Conservation (phyloP, 2,888 invertebrate species). For the Idaea dimidiata region DNA sequence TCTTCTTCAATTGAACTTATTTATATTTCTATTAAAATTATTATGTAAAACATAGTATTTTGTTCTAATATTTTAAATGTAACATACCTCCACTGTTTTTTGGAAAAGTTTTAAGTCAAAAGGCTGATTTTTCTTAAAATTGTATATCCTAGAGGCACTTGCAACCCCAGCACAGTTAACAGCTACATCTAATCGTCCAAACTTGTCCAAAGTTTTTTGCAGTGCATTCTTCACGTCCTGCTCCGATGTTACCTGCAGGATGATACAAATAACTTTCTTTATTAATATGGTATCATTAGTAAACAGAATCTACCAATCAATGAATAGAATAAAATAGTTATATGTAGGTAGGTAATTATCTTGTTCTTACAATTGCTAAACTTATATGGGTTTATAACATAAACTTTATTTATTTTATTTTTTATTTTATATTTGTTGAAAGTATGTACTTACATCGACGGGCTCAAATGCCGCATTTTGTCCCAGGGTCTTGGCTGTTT, state of each 20-base stretch:
- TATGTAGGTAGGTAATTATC: too few species aligned
- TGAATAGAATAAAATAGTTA: too few species aligned
- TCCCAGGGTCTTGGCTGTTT: constrained; percentile 88
- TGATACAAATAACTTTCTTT: neutral
- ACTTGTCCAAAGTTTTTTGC: constrained; percentile 87
- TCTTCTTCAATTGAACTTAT: too few species aligned
- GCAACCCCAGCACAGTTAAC: constrained; percentile 98
- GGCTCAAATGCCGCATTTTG: constrained; percentile 90
- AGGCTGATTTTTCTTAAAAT: constrained; percentile 91
- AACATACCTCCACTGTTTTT: constrained; percentile 84
- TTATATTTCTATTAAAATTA: too few species aligned
- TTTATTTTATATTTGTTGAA: neutral
- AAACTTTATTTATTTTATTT: too few species aligned
- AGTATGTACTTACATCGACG: constrained; percentile 85
- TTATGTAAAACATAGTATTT: too few species aligned
- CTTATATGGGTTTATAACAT: too few species aligned
- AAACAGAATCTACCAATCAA: neutral
- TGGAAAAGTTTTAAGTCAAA: constrained; percentile 90
- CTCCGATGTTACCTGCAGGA: constrained; percentile 88
- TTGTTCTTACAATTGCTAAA: too few species aligned
- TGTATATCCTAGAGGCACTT: constrained; percentile 92
- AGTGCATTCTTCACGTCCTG: constrained; percentile 88
- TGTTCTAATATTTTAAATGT: too few species aligned
- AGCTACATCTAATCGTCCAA: constrained; percentile 91
- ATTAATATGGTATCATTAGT: neutral